Percentiles rank a stretch among this genome's conserved stretches.
Evolutionary conservation across 2,113 vertebrate genomes (phyloP).

Genomic region (Leptosomus discolor): DNA sequence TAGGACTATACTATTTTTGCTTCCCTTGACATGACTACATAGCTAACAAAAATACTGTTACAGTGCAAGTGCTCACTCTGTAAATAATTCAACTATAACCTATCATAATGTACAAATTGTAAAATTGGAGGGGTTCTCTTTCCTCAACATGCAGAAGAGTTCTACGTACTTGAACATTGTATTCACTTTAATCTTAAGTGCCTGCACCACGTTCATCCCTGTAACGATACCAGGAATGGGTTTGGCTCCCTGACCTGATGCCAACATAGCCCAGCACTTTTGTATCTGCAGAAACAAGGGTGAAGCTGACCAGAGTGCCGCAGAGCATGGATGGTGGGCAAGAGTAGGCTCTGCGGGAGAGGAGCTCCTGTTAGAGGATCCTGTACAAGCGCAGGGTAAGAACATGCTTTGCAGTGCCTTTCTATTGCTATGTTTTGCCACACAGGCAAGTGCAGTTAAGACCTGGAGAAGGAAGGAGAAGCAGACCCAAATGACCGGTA

Average conservation of each 20-base stretch:
- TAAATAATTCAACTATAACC: not conserved
- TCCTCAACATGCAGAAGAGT: not conserved
- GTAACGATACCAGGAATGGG: not conserved
- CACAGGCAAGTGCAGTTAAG: not conserved
- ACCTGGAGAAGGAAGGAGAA: not conserved
- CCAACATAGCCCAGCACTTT: not conserved
- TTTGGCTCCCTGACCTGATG: not conserved
- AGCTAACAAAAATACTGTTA: not conserved
- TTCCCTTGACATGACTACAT: not conserved
- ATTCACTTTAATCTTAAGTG: not conserved
- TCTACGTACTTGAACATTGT: accelerated
- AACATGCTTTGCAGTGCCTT: accelerated
- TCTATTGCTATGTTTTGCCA: accelerated
- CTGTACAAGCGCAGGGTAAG: not conserved
- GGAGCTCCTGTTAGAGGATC: not conserved
- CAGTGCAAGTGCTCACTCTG: not conserved
- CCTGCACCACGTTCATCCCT: not conserved
- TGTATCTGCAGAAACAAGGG: not conserved
- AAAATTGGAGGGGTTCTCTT: not conserved
- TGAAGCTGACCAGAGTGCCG: not conserved
- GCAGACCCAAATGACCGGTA: not conserved
- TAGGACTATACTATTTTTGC: not conserved
- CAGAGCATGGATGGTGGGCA: accelerated
- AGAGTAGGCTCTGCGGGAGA: not conserved
- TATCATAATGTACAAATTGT: not conserved